Evolutionary conservation across 1,140 invertebrate genomes (phyloP).

Genomic region (Temnothorax nylanderi): DNA sequence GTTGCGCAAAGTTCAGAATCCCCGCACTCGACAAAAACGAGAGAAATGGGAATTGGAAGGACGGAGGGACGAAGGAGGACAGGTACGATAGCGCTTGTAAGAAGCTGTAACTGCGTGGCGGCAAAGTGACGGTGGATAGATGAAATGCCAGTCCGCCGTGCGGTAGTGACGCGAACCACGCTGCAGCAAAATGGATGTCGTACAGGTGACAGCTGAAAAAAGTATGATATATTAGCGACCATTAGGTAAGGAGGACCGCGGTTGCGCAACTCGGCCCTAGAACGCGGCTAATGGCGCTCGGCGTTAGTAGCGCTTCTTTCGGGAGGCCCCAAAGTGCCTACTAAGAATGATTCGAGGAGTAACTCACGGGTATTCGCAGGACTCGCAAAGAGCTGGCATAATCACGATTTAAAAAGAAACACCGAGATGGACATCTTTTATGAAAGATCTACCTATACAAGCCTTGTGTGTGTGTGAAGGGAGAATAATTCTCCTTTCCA

Average conservation of each 20-base stretch:
- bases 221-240: constrained; percentile 68
- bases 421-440: not conserved
- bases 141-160: constrained; percentile 63
- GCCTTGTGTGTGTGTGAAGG: not conserved
- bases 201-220: constrained; percentile 68
- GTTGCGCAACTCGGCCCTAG: constrained; percentile 17
- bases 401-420: constrained; percentile 24
- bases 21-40: constrained; percentile 50
- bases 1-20: constrained; percentile 53
- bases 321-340: constrained; percentile 46
- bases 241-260: constrained; percentile 50
- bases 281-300: constrained; percentile 46
- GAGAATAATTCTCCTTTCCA: not conserved
- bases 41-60: constrained; percentile 40
- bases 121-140: constrained; percentile 68
- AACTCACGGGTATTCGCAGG: constrained; percentile 25
- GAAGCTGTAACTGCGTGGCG: constrained; percentile 55
- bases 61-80: not conserved
- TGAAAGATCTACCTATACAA: not conserved
- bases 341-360: constrained; percentile 52
- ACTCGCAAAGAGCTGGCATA: not conserved
- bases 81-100: constrained; percentile 48
- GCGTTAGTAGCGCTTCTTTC: constrained; percentile 44
- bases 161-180: constrained; percentile 58
- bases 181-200: constrained; percentile 66